These are phyloP conservation scores for Bryconaethiops microstoma DNA, from an alignment of 2,797 vertebrate genomes.

Conservation along the genomic window DNA sequence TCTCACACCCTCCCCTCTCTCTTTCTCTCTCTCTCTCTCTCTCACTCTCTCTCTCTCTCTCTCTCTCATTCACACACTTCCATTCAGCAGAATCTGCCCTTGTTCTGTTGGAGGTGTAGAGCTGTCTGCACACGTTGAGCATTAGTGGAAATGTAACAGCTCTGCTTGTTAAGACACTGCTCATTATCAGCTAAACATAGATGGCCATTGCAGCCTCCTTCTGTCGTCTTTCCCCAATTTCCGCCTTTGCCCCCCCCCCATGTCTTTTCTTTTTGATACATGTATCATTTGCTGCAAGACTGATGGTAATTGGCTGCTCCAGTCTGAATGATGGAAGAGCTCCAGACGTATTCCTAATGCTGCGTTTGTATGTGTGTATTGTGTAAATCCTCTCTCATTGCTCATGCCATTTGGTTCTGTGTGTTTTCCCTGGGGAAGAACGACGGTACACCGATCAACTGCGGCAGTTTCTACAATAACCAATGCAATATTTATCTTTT, in stretches of 20 bases:
- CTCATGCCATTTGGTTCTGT: background rate
- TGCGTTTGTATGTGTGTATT: slow-evolving; percentile 1
- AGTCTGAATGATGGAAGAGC: background rate
- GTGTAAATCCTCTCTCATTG: background rate
- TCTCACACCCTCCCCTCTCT: background rate
- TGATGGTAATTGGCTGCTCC: slow-evolving; percentile 57
- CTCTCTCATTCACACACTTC: background rate
- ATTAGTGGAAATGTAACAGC: background rate
- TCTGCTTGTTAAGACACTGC: background rate
- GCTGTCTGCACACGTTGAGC: background rate
- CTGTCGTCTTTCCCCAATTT: slow-evolving; percentile 46
- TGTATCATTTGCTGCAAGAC: slow-evolving; percentile 70
- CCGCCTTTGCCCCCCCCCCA: background rate
- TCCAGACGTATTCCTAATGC: slow-evolving; percentile 2
- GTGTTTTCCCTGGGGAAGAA: background rate
- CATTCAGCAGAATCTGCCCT: background rate
- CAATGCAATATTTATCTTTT: background rate
- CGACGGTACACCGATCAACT: background rate
- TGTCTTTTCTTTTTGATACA: slow-evolving; percentile 31
- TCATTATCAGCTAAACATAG: slow-evolving; percentile 8
- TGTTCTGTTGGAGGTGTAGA: background rate
- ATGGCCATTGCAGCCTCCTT: background rate
- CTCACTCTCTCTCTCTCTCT: background rate
- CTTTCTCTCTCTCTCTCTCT: background rate
- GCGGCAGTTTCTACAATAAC: background rate